Base-by-base conservation (phyloP, 2,888 invertebrate genomes). In the Ligdia adustata region DNA sequence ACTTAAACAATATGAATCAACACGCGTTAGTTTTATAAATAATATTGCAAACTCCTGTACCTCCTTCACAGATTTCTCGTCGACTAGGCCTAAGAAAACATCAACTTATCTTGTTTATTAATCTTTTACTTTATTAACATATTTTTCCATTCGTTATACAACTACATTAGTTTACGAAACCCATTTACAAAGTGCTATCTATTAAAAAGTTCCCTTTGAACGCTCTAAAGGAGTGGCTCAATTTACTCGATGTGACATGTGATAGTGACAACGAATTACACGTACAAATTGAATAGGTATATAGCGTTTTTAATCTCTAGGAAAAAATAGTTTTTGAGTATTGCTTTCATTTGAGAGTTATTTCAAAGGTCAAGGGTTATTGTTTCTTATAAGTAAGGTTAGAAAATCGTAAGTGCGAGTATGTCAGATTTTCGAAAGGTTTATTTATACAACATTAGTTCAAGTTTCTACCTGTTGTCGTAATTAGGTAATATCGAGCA, bases 201-300 rank as follows among this genome's bases (percentile, higher is more conserved):
- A 22, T 12, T 35, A 34, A 44, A 34, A 33, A 31, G 35, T 40
- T 15, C 47, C 50, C 55, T 38, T 57, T 65, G 57, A 57, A 55
- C n/a, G n/a, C n/a, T n/a, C 54, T n/a, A 2, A 57, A 52, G 74
- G 74, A 42, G 74, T 60, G 74, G 65, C 39, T 44, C 74, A 69
- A 77, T 75, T 78, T 72, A 48, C 50, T 32, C 55, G 63, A 72
- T 72, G 60, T 34, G 44, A 57, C 51, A 50, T 47, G 45, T 46
- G 66, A 72, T 68, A 68, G 55, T 48, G 45, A 60, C 60, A 56
- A 62, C 60, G 64, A 69, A 73, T 67, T 68, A 60, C 54, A 61
- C 26, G 46, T 50, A 58, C 57, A 62, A 70, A 69, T 66, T 64
- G 66, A 5, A 18, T 5, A 18, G 4, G 4, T 4, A 18, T 18